A percentile compares a stretch with the other conserved stretches of the same genome.
Conservation (phyloP, 2,113 vertebrate species). For the Rhynchomys soricoides region DNA sequence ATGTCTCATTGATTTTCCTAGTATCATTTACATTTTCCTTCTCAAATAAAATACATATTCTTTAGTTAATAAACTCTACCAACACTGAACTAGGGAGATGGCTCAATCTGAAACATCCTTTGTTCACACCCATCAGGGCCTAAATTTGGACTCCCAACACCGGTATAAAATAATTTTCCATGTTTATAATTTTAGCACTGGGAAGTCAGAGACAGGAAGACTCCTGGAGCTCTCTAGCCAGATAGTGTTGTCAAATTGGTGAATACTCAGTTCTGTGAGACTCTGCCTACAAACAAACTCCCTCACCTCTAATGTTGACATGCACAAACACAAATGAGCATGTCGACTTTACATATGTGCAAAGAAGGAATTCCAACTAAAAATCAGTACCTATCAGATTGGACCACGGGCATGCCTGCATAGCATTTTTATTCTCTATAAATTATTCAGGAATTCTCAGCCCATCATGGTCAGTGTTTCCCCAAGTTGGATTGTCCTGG, state of each 20-base stretch:
- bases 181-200: background rate
- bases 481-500: too few species aligned
- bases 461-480: fast-evolving
- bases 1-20: background rate
- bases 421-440: background rate
- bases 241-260: background rate
- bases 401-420: background rate
- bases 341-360: background rate
- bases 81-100: background rate
- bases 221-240: background rate
- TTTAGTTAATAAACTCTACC: background rate
- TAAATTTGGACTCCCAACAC: background rate
- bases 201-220: background rate
- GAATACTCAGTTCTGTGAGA: background rate
- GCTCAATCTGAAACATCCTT: background rate
- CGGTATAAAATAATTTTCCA: background rate
- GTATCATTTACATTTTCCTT: background rate
- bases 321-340: background rate
- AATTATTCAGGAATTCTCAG: background rate
- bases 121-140: background rate
- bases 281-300: background rate
- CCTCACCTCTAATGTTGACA: background rate
- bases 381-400: background rate
- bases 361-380: background rate
- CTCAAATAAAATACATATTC: background rate